phyloP scores from a whole-genome alignment of 2,113 vertebrate species.

The Strigops habroptila region DNA sequence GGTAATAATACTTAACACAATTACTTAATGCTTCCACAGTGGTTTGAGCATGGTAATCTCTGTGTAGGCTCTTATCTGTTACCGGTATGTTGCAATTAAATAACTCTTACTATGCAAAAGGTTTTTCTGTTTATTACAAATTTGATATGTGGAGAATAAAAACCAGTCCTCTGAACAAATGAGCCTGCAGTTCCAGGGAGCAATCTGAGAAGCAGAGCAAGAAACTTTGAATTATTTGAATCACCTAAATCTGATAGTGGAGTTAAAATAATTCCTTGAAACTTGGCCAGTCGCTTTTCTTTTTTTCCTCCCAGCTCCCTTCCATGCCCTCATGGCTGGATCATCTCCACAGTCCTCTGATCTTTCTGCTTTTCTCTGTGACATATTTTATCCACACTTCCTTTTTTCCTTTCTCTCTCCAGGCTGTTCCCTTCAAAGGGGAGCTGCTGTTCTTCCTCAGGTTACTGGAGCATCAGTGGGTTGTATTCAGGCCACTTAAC shows the following conservation, averaged over 20 bases:
- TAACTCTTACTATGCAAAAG: background rate
- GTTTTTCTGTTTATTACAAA: slow-evolving; percentile 3
- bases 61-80: background rate
- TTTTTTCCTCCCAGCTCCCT: background rate
- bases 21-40: background rate
- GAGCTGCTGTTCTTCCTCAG: background rate
- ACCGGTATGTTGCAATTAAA: slow-evolving; percentile 16
- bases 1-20: background rate
- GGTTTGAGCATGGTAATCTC: background rate
- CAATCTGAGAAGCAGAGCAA: background rate
- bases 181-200: background rate
- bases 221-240: background rate
- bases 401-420: background rate
- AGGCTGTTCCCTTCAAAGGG: background rate
- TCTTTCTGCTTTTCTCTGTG: background rate
- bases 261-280: background rate
- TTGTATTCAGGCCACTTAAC: background rate
- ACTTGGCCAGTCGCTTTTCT: background rate
- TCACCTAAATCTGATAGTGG: background rate
- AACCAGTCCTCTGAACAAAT: background rate
- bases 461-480: background rate
- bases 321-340: fast-evolving
- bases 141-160: background rate
- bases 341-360: background rate
- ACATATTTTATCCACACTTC: background rate